Percentiles rank a stretch among this genome's conserved stretches.
Conservation (phyloP, 2,797 vertebrate genomes). For the Ceyx erithaca region DNA sequence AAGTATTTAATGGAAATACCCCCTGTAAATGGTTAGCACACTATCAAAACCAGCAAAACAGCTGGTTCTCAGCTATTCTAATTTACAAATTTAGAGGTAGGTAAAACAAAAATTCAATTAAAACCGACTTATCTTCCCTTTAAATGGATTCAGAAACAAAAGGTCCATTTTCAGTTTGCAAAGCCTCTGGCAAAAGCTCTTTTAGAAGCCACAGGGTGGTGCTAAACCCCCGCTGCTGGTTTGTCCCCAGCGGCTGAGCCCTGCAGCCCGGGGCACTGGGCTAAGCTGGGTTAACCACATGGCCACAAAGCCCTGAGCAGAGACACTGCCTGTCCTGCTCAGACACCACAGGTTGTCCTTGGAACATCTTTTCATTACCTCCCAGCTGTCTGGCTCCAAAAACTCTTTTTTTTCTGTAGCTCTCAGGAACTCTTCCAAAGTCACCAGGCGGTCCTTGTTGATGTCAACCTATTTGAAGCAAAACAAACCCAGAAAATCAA, state of each 20-base stretch:
- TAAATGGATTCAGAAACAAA: background rate
- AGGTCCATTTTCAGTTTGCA: background rate
- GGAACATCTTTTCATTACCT: slow-evolving; percentile 80
- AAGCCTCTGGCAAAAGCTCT: background rate
- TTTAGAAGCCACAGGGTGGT: slow-evolving; percentile 9
- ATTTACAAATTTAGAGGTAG: background rate
- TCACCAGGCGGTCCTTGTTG: slow-evolving; percentile 93
- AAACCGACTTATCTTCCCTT: background rate
- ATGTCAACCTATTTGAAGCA: slow-evolving; percentile 86
- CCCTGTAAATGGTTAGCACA: background rate
- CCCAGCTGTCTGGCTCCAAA: slow-evolving; percentile 96
- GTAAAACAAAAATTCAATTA: background rate
- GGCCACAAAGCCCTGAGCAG: too few relatives aligned
- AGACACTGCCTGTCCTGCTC: background rate
- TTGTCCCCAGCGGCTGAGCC: too few relatives aligned
- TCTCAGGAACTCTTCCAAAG: slow-evolving; percentile 91
- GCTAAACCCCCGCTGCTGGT: background rate
- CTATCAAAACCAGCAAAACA: background rate
- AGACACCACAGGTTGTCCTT: background rate
- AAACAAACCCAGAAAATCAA: background rate
- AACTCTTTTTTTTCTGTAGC: slow-evolving; percentile 95
- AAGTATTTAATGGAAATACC: background rate
- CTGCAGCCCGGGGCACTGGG: too few relatives aligned
- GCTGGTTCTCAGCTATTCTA: background rate
- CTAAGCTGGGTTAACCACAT: too few relatives aligned